A percentile compares a stretch with the other conserved stretches of the same genome.
These are phyloP conservation scores for Heterohyrax brucei DNA, from an alignment of 2,797 vertebrate species.

Conservation along the genomic window DNA sequence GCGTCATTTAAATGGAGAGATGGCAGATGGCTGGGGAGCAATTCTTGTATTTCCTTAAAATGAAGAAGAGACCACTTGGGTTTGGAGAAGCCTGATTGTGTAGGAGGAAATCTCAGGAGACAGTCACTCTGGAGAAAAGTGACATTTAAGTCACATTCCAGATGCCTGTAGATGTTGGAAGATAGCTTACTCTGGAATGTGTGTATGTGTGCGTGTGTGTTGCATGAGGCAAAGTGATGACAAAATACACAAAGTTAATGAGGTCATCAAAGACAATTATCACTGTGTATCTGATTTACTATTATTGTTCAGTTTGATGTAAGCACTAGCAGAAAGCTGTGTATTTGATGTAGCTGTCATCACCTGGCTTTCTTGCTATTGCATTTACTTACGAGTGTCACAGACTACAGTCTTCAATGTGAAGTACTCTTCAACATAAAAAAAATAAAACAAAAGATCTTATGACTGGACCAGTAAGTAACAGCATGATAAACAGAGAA, in stretches of 20 bases:
- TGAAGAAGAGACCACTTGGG: slow-evolving; percentile 66
- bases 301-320: fast-evolving
- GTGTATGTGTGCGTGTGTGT: too few relatives aligned
- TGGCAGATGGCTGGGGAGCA: slow-evolving; percentile 78
- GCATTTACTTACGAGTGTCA: background rate
- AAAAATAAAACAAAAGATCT: too few relatives aligned
- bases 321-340: background rate
- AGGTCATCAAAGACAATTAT: fast-evolving
- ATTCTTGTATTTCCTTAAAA: slow-evolving; percentile 84
- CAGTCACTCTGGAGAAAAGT: background rate
- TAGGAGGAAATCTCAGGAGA: slow-evolving; percentile 16
- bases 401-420: too few relatives aligned
- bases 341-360: background rate
- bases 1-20: slow-evolving; percentile 72
- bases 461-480: too few relatives aligned
- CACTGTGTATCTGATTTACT: fast-evolving
- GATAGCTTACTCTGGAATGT: slow-evolving; percentile 67
- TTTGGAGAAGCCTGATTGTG: slow-evolving; percentile 77
- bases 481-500: too few relatives aligned
- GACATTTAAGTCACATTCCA: background rate
- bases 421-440: background rate
- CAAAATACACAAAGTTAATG: fast-evolving
- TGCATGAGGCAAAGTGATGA: fast-evolving
- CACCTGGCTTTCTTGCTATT: slow-evolving; percentile 74
- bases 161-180: slow-evolving; percentile 21